Base-by-base conservation (phyloP, 2,888 invertebrate genomes). In the Carterocephalus palaemon region DNA sequence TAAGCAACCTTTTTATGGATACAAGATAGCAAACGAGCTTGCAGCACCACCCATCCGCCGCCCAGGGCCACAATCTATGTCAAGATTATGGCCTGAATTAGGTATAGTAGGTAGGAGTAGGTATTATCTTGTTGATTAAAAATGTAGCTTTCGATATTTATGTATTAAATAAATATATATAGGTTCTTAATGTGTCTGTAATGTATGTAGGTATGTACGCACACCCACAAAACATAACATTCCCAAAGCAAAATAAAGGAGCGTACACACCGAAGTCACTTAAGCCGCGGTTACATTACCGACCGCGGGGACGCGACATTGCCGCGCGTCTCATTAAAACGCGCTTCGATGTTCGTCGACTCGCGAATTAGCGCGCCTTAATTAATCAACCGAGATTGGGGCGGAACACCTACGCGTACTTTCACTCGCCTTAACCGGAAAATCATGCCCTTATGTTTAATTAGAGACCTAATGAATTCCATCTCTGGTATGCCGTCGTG, bases 391-490 rank as follows among this genome's bases (percentile, higher is more conserved):
- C 46, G 47, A 46, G 54, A 56, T 57, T 56, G 54, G 51, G 59
- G 60, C 49, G 49, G 48, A 49, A 64, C 72, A 68, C 72, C 71
- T 64, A 73, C 72, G 65, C 69, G 68, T 64, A 70, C 69, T 76
- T 72, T 75, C 67, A 63, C 59, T 53, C 54, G 48, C 58, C 73
- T 72, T 71, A 71, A 70, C 70, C 65, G 71, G 73, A 67, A 70
- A 76, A 71, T 75, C 78, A 73, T 76, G 79, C 70, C 67, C 65
- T 64, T 67, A 70, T 71, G 71, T 73, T 77, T 82, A 82, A 80
- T 82, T 81, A 77, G 62, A 58, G 61, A 54, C 57, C 64, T 79
- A 80, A 81, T 79, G 75, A 81, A 79, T 72, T 65, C 79, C 76
- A 72, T 79, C 71, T 69, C 66, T 59, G 76, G 75, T 61, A 61